Conservation (phyloP, 2,888 invertebrate species). For the Agonopterix arenella region DNA sequence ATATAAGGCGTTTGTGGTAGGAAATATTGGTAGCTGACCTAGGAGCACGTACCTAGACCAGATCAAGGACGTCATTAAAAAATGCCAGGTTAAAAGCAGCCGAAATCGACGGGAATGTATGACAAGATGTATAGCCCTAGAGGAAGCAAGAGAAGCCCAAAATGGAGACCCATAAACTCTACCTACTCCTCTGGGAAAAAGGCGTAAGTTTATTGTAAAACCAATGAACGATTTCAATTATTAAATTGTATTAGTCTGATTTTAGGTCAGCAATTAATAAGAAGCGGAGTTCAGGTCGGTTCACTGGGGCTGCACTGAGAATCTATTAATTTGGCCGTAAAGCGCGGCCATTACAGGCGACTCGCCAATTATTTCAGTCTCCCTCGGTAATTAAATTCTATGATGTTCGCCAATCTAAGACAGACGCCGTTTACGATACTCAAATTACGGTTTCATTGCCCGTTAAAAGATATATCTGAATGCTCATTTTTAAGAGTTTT, state of each 20-base stretch:
- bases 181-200: too few relatives aligned
- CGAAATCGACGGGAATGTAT: too few relatives aligned
- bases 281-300: constrained; percentile 44
- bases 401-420: constrained; percentile 69
- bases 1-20: too few relatives aligned
- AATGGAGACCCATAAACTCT: too few relatives aligned
- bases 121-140: too few relatives aligned
- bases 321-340: constrained; percentile 71
- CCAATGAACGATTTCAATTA: constrained; percentile 20
- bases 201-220: background rate
- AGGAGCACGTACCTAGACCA: too few relatives aligned
- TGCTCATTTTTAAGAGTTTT: constrained; percentile 33
- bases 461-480: constrained; percentile 48
- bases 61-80: too few relatives aligned
- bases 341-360: constrained; percentile 59
- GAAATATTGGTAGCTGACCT: too few relatives aligned
- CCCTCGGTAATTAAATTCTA: constrained; percentile 70
- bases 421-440: constrained; percentile 67
- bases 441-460: constrained; percentile 64
- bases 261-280: constrained; percentile 60
- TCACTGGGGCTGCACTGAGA: constrained; percentile 48
- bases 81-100: too few relatives aligned
- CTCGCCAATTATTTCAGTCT: constrained; percentile 67
- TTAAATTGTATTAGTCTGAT: constrained; percentile 33
- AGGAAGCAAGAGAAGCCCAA: too few relatives aligned